phyloP scores from a whole-genome alignment of 2,888 invertebrate genomes.

The Axea sp. region DNA sequence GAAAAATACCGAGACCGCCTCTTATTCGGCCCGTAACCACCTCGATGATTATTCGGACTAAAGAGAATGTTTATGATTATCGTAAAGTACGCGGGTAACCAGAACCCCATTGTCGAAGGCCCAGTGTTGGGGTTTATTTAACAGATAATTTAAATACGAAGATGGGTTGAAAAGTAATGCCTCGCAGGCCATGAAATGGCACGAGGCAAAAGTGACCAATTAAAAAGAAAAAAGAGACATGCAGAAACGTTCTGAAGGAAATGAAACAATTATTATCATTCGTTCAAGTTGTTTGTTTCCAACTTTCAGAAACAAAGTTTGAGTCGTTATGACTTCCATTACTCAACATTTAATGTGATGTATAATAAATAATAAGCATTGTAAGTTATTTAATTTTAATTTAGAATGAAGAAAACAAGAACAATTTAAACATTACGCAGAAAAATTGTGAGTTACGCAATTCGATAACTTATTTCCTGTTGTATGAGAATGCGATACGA shows the following conservation, averaged over 20 bases:
- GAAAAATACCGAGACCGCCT: slow-evolving; percentile 52
- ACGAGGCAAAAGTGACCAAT: slow-evolving; percentile 26
- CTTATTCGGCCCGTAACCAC: slow-evolving; percentile 49
- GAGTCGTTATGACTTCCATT: no score
- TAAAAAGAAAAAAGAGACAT: slow-evolving; percentile 22
- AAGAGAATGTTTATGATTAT: slow-evolving; percentile 54
- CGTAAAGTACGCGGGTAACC: slow-evolving; percentile 49
- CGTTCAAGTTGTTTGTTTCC: background rate
- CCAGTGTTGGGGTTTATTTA: slow-evolving; percentile 31
- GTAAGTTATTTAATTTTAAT: no score
- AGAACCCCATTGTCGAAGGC: slow-evolving; percentile 42
- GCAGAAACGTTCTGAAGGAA: slow-evolving; percentile 24
- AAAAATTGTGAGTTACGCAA: slow-evolving; percentile 24
- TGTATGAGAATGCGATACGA: slow-evolving; percentile 24
- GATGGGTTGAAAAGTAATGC: slow-evolving; percentile 42
- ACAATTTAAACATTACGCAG: no score
- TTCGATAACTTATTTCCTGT: slow-evolving; percentile 12
- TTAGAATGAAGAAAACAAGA: no score
- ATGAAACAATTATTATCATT: slow-evolving; percentile 29
- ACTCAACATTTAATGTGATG: no score
- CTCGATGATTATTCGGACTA: slow-evolving; percentile 46
- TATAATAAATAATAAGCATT: no score
- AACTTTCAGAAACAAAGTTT: slow-evolving; percentile 5
- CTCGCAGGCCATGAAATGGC: slow-evolving; percentile 33
- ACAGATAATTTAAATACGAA: slow-evolving; percentile 50